Percentiles rank a stretch among this genome's conserved stretches.
Conservation (phyloP, 2,888 invertebrate genomes). For the Harmothoe impar region DNA sequence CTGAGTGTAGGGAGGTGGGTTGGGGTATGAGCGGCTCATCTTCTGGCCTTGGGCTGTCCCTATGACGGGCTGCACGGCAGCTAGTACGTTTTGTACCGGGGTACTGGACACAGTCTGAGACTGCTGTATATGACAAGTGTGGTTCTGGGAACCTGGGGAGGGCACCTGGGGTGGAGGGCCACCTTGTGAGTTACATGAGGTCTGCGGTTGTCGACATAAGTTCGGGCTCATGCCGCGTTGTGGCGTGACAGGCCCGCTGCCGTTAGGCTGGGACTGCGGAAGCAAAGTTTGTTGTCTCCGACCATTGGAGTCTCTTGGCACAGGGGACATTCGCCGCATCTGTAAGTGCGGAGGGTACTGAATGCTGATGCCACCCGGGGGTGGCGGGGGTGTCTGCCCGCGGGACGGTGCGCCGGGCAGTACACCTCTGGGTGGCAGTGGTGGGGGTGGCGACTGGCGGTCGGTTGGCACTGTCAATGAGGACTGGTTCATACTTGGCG, state of each 20-base stretch:
- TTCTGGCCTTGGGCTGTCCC: conserved; percentile 38
- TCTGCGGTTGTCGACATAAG: conserved; percentile 34
- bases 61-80: conserved; percentile 40
- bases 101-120: conserved; percentile 20
- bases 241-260: conserved; percentile 75
- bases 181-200: conserved; percentile 75
- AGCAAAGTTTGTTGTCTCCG: background rate
- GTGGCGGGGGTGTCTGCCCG: conserved; percentile 85
- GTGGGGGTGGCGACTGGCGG: conserved; percentile 74
- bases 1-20: conserved; percentile 61
- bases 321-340: conserved; percentile 90
- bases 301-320: conserved; percentile 85
- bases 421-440: conserved; percentile 85
- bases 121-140: conserved; percentile 46
- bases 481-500: conserved; percentile 64
- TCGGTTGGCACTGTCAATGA: conserved; percentile 42
- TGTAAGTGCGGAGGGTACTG: conserved; percentile 84
- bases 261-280: background rate
- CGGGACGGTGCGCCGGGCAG: conserved; percentile 47
- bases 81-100: background rate
- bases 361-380: conserved; percentile 69
- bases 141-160: conserved; percentile 81
- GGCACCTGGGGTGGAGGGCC: conserved; percentile 90
- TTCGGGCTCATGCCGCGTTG: conserved; percentile 85
- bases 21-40: conserved; percentile 32